Percentiles rank a stretch among this genome's conserved stretches.
These are phyloP conservation scores for Phalacrocorax brasilianus DNA, from an alignment of 2,113 vertebrate genomes.

Conservation along the genomic window DNA sequence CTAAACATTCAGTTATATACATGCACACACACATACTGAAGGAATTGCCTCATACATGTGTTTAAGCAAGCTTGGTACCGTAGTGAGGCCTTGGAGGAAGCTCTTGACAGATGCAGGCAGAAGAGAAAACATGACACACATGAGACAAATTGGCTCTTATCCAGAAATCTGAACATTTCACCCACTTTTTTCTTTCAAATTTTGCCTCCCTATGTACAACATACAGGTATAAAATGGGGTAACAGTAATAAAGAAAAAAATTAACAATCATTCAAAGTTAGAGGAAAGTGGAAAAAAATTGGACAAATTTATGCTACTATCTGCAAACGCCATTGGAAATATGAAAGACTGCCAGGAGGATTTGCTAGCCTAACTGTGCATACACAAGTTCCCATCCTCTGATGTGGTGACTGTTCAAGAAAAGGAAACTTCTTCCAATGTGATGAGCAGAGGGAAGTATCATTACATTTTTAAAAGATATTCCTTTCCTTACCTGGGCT, in stretches of 20 bases:
- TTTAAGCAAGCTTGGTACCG: slow-evolving; percentile 21
- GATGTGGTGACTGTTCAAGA: neutral
- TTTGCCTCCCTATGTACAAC: neutral
- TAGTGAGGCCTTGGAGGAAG: slow-evolving; percentile 25
- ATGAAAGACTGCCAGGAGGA: neutral
- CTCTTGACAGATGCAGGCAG: neutral
- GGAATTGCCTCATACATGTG: neutral
- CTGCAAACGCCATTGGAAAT: neutral
- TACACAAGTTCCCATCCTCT: neutral
- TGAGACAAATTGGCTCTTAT: neutral
- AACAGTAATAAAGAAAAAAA: neutral
- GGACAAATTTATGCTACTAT: neutral
- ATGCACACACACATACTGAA: neutral
- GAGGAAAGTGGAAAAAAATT: neutral
- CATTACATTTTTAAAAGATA: neutral
- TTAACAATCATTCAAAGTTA: neutral
- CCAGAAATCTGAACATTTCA: neutral
- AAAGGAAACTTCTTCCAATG: neutral
- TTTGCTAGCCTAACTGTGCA: neutral
- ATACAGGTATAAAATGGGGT: neutral
- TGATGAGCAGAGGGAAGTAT: neutral
- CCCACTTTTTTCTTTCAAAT: neutral
- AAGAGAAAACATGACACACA: slow-evolving; percentile 7
- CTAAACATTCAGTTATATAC: slow-evolving; percentile 9
- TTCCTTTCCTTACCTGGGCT: neutral